Evolutionary conservation across 1,140 invertebrate species (phyloP).

Genomic region (Wiebesia pumilae): DNA sequence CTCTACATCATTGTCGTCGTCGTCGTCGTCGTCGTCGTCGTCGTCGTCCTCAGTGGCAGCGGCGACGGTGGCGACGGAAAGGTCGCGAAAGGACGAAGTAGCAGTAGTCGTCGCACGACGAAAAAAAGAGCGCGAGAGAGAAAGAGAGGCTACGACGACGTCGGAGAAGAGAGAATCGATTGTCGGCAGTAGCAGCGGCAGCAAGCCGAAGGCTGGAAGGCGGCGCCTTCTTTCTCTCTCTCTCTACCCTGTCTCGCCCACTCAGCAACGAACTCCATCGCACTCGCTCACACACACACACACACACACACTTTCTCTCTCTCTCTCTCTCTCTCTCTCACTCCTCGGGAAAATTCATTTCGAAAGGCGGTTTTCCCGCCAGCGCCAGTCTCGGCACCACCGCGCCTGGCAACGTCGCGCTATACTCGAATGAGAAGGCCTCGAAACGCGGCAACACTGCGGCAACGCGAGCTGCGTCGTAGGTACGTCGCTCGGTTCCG

Average conservation of each 20-base stretch:
- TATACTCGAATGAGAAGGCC: slow-evolving; percentile 61
- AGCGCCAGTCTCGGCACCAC: slow-evolving; percentile 55
- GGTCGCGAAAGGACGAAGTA: slow-evolving; percentile 41
- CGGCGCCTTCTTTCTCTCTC: slow-evolving; percentile 45
- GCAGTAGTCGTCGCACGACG: not conserved
- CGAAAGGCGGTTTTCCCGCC: slow-evolving; percentile 74
- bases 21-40: not conserved
- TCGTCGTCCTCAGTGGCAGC: not conserved
- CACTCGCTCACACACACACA: not conserved
- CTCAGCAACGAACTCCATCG: not conserved
- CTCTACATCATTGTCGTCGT: not conserved
- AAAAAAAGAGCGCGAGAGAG: slow-evolving; percentile 10
- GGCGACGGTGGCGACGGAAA: not conserved
- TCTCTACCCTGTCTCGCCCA: not conserved
- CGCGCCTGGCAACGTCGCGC: slow-evolving; percentile 41
- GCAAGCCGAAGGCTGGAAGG: slow-evolving; percentile 57
- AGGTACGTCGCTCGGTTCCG: slow-evolving; percentile 74
- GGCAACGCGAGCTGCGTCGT: slow-evolving; percentile 60
- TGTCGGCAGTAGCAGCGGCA: slow-evolving; percentile 4
- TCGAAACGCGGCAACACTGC: slow-evolving; percentile 73
- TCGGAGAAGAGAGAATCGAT: slow-evolving; percentile 47
- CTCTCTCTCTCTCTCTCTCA: slow-evolving; percentile 38
- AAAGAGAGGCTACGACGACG: not conserved
- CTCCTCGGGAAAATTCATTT: slow-evolving; percentile 69
- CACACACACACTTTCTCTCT: slow-evolving; percentile 19